Conservation (phyloP, 1,140 invertebrate genomes). For the Cydia strobilella region DNA sequence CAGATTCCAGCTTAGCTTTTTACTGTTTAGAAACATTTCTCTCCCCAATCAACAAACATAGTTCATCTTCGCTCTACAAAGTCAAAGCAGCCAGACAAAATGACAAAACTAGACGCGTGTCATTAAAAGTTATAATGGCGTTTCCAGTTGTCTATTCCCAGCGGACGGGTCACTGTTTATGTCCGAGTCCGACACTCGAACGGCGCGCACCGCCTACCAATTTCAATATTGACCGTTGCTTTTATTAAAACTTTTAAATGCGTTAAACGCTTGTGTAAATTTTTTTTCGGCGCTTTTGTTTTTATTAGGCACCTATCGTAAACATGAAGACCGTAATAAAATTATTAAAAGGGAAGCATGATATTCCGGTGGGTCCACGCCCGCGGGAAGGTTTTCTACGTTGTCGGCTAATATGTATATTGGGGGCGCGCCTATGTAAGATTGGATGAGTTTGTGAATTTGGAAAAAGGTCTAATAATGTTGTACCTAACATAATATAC, state of each 20-base stretch:
- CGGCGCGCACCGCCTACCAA: not conserved
- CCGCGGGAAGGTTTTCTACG: not conserved
- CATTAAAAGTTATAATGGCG: slow-evolving; percentile 31
- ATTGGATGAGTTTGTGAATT: not conserved
- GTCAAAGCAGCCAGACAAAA: slow-evolving; percentile 20
- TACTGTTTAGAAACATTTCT: slow-evolving; percentile 11
- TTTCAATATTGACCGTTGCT: slow-evolving; percentile 31
- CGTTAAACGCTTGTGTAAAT: slow-evolving; percentile 32
- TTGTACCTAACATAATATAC: not conserved
- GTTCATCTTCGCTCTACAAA: slow-evolving; percentile 17
- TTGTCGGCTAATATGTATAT: not conserved
- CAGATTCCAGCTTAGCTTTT: slow-evolving; percentile 1
- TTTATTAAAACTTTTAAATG: slow-evolving; percentile 31
- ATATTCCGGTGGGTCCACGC: not conserved
- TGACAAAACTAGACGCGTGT: slow-evolving; percentile 31
- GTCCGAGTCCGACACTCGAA: slow-evolving; percentile 6
- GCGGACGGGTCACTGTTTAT: slow-evolving; percentile 28
- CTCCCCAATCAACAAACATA: slow-evolving; percentile 6
- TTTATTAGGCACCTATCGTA: slow-evolving; percentile 31
- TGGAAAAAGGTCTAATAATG: slow-evolving; percentile 3
- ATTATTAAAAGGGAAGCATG: slow-evolving; percentile 26
- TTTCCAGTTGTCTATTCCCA: slow-evolving; percentile 31
- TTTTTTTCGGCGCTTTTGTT: not conserved
- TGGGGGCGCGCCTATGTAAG: not conserved
- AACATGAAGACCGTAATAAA: slow-evolving; percentile 26